Conservation (phyloP, 2,888 invertebrate genomes). For the Harpagoxenus sublaevis region DNA sequence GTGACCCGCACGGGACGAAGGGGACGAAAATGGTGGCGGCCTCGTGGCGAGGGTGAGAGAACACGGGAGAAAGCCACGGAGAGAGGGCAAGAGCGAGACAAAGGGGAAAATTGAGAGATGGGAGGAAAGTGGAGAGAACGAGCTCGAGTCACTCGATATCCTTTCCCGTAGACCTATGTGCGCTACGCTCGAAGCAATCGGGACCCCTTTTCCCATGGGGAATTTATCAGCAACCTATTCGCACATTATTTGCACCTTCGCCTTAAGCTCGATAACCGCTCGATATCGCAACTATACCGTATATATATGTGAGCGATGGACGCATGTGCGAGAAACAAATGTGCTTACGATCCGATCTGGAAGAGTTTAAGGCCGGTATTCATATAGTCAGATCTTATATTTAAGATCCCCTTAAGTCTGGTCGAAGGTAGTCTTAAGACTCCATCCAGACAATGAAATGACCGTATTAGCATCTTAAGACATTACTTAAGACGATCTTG, state of each 20-base stretch:
- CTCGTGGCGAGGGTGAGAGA: background rate
- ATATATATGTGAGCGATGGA: background rate
- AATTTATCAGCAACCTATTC: conserved; percentile 62
- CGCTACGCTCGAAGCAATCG: conserved; percentile 75
- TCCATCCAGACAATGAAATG: too few species aligned
- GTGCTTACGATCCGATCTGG: background rate
- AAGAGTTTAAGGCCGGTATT: background rate
- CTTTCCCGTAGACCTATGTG: conserved; percentile 73
- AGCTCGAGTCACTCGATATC: conserved; percentile 74
- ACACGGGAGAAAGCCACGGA: background rate
- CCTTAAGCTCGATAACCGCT: conserved; percentile 17
- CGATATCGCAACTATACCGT: conserved; percentile 24
- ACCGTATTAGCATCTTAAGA: too few species aligned
- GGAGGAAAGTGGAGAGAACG: conserved; percentile 54
- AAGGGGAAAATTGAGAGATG: conserved; percentile 57
- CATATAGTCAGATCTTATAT: too few species aligned
- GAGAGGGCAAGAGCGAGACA: conserved; percentile 2
- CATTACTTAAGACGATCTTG: too few species aligned
- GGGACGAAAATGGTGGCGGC: conserved; percentile 10
- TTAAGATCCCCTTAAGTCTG: too few species aligned
- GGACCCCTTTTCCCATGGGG: conserved; percentile 52
- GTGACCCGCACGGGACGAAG: conserved; percentile 47
- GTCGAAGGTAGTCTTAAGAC: too few species aligned
- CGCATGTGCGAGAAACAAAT: conserved; percentile 12
- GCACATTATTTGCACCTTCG: conserved; percentile 16